These are phyloP conservation scores for Xestia c-nigrum DNA, from an alignment of 2,888 invertebrate species.

Conservation along the genomic window DNA sequence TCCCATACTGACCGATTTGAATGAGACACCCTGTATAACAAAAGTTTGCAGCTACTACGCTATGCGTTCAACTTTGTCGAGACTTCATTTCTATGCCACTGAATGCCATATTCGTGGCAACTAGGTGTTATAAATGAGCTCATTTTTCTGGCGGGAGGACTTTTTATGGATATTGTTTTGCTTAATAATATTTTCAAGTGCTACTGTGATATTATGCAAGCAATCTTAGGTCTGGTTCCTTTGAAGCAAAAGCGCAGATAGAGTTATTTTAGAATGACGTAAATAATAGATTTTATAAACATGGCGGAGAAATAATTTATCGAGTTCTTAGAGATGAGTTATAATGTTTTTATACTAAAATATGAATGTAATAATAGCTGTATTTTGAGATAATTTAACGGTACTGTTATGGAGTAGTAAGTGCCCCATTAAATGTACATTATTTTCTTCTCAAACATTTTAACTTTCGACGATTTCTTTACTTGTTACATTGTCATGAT, in stretches of 20 bases:
- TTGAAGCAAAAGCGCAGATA: constrained; percentile 26
- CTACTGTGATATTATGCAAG: constrained; percentile 58
- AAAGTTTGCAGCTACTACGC: constrained; percentile 55
- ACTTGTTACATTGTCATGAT: not conserved
- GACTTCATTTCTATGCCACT: constrained; percentile 73
- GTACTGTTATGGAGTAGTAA: constrained; percentile 40
- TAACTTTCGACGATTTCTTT: not conserved
- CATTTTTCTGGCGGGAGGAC: constrained; percentile 68
- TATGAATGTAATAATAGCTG: constrained; percentile 38
- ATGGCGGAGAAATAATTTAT: constrained; percentile 22
- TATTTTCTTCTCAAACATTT: constrained; percentile 23
- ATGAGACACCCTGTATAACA: no score
- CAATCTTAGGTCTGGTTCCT: constrained; percentile 49
- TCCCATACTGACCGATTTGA: no score
- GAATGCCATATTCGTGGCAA: constrained; percentile 72
- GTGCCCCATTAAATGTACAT: constrained; percentile 40
- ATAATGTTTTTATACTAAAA: constrained; percentile 40
- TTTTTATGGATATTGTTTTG: constrained; percentile 70
- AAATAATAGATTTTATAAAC: constrained; percentile 48
- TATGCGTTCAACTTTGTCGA: constrained; percentile 71
- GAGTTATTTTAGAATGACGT: constrained; percentile 39
- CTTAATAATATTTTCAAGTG: constrained; percentile 64
- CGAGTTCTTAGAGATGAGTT: constrained; percentile 24
- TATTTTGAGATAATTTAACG: constrained; percentile 46
- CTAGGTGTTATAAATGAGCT: constrained; percentile 71